phyloP scores from a whole-genome alignment of 2,888 invertebrate species.

The Himalopsyche tibetana region DNA sequence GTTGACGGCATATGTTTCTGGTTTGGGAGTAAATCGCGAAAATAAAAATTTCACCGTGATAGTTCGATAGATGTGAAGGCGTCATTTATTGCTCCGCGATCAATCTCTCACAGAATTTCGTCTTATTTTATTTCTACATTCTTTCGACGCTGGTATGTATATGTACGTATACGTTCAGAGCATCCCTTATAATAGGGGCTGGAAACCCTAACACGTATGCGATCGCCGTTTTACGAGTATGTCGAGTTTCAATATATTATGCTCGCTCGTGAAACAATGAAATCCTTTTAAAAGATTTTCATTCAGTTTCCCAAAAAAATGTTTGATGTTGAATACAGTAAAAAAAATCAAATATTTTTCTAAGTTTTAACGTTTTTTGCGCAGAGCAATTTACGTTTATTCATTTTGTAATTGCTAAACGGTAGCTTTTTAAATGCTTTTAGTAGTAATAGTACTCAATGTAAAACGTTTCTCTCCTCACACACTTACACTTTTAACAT shows the following conservation, averaged over 20 bases:
- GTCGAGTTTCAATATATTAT: constrained; percentile 28
- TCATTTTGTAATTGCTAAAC: too few relatives aligned
- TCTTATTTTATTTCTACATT: constrained; percentile 39
- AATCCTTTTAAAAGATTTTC: constrained; percentile 36
- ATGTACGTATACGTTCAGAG: not conserved
- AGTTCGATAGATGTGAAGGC: constrained; percentile 19
- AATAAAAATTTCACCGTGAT: constrained; percentile 42
- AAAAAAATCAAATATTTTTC: too few relatives aligned
- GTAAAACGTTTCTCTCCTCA: too few relatives aligned
- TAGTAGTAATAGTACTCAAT: too few relatives aligned
- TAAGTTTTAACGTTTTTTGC: too few relatives aligned
- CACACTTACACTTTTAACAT: too few relatives aligned
- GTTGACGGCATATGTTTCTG: not conserved
- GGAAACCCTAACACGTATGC: not conserved
- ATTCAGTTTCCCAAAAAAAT: not conserved
- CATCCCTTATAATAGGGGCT: constrained; percentile 16
- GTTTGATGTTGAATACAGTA: too few relatives aligned
- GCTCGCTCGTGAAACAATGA: constrained; percentile 6
- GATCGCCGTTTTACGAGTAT: constrained; percentile 1
- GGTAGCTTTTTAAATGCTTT: too few relatives aligned
- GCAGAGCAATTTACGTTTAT: too few relatives aligned
- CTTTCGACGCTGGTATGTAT: not conserved
- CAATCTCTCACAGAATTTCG: constrained; percentile 23
- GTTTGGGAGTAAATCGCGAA: constrained; percentile 10
- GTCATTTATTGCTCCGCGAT: constrained; percentile 47